Base-by-base conservation (phyloP, 2,113 vertebrate genomes). In the Lycaon pictus region DNA sequence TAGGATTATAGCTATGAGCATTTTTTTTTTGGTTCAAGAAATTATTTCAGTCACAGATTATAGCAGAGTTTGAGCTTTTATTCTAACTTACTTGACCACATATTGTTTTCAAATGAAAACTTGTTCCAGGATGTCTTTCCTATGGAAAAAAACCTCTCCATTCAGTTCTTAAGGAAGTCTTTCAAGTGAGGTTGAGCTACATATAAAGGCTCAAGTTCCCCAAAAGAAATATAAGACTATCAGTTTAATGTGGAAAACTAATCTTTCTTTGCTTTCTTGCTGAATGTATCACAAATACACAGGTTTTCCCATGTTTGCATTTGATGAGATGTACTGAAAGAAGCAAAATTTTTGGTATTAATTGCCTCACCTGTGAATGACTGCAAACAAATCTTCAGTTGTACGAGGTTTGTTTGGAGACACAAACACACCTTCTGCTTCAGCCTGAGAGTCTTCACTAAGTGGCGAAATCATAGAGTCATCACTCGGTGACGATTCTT, bases 371-470 rank as follows among this genome's bases (percentile, higher is more conserved):
- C 99, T 99, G 99, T 99, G 99, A 99, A 99, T 99, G 99, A 99
- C 99, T 90, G 99, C 99, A 98, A 99, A 99, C 92, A 99, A 98
- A 98, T 99, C 99, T 98, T 99, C 99, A 0, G 99, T 99, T 96
- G 99, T 99, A 96, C 99, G 99, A 94, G 99, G 99, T 98, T 99
- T 99, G 98, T 99, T 99, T 95, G 99, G 99, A 95, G 99, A 99
- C 89, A 99, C 99, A 95, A 99, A 99, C 97, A 99, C 99, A 60
- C 99, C 99, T 96, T 99, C 99, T 43, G 99, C 98, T 53, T 99
- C 99, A 97, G 98, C 97, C 98, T 99, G 99, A 93, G 97, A 98
- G 98, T 99, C 99, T 98, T 99, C 99, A 80, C 98, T 99, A 98
- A 99, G 98, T 10, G 99, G 99, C 96, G 99, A 99, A 80, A 99